Evolutionary conservation across 2,797 vertebrate genomes (phyloP), one percentile per base, ranked within the genome.

Genomic region (Momotus momota): DNA sequence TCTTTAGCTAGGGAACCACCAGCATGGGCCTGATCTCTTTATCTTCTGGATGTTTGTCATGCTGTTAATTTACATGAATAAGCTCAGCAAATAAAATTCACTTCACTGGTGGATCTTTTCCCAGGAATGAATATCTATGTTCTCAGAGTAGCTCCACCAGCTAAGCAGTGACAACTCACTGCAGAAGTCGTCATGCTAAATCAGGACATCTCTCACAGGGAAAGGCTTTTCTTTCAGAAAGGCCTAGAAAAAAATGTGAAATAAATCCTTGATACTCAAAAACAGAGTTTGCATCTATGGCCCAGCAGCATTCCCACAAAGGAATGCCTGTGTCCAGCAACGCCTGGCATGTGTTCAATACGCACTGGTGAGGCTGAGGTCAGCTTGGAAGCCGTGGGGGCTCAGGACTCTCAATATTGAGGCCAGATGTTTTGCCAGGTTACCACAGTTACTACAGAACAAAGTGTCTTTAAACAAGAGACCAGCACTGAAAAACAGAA

Each of bases 1-100:
- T 94, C 78, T 61, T 79, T 80, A 86, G 66, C 88, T 80, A 91
- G 88, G 81, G 40, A 93, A 57, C 78, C 9, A 81, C 62, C 75
- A 93, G 58, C 88, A 95, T 78, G 93, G 43, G 66, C 51, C 92
- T 93, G 88, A 82, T 93, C 84, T 92, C 61, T 95, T 93, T 95
- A 70, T 93, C 73, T 81, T 78, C 66, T 87, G 60, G 75, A 29
- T 84, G 75, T 94, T 94, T 91, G 81, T 89, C 93, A 60, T 87
- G 88, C 77, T 95, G 90, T 94, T 95, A 95, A 82, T 92, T 95
- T 92, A 95, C 92, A 94, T 87, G 94, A 95, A 92, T 52, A 94
- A 94, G 75, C 65, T 94, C 69, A 79, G 87, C 86, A 95, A 95
- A 93, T 74, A 94, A 86, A 84, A 94, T 90, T 85, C n/a, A 48